Evolutionary conservation across 2,797 vertebrate genomes (phyloP).

Genomic region (Phoeniculus purpureus): DNA sequence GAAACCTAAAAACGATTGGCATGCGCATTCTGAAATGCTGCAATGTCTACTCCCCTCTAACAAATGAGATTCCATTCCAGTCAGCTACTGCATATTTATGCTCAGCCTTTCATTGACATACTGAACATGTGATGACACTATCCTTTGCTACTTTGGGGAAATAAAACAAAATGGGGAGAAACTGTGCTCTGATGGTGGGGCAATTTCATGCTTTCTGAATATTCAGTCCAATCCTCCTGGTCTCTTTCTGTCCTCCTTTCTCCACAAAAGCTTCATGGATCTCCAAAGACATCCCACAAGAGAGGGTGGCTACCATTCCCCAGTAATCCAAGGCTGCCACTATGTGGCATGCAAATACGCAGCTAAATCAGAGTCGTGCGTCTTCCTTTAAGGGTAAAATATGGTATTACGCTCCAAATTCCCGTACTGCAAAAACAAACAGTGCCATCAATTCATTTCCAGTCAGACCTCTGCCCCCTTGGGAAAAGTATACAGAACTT

Average conservation of each 20-base stretch:
- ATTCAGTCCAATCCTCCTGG: constrained; percentile 68
- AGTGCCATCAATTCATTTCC: constrained; percentile 63
- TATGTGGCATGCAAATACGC: neutral
- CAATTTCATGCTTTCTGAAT: constrained; percentile 41
- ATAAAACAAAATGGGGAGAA: neutral
- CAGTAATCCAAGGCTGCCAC: constrained; percentile 12
- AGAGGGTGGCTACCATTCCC: constrained; percentile 13
- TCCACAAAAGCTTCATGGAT: constrained; percentile 39
- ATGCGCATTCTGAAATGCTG: constrained; percentile 4
- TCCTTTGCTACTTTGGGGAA: constrained; percentile 26
- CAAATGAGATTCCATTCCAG: constrained; percentile 75
- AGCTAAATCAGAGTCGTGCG: neutral
- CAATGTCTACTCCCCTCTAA: constrained; percentile 21
- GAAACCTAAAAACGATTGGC: constrained; percentile 45
- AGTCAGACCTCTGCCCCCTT: constrained; percentile 56
- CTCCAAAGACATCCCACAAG: constrained; percentile 35
- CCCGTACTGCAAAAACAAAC: constrained; percentile 71
- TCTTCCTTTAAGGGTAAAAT: constrained; percentile 59
- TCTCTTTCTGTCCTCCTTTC: constrained; percentile 71
- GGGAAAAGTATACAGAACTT: constrained; percentile 59
- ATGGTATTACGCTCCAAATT: constrained; percentile 56
- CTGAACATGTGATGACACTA: constrained; percentile 4
- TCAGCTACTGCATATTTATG: constrained; percentile 66
- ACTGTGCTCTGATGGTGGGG: constrained; percentile 40
- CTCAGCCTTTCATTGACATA: constrained; percentile 57